A percentile compares a stretch with the other conserved stretches of the same genome.
Conservation (phyloP, 2,797 vertebrate species). For the Psittacula derbiana region DNA sequence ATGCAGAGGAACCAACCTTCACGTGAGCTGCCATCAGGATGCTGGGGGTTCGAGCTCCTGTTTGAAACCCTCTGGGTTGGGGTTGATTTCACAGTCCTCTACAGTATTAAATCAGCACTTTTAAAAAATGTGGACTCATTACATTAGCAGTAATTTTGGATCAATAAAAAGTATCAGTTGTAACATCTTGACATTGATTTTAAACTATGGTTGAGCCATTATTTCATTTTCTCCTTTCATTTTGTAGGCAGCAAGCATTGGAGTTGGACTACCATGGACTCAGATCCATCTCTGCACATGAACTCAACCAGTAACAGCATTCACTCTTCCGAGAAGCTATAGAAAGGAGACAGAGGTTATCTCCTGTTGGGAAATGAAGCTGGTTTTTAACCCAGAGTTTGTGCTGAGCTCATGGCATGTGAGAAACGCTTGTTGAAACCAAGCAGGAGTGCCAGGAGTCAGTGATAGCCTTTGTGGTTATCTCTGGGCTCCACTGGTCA, state of each 20-base stretch:
- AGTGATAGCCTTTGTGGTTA: not conserved
- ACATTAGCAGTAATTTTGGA: not conserved
- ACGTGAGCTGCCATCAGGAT: not conserved
- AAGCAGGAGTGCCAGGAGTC: not conserved
- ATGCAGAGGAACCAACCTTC: not conserved
- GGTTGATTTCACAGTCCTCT: not conserved
- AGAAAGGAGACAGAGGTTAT: not conserved
- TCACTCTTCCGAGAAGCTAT: not conserved
- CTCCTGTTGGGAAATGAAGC: not conserved
- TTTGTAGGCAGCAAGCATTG: not conserved
- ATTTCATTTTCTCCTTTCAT: not conserved
- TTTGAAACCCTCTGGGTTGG: not conserved
- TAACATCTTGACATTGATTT: not conserved
- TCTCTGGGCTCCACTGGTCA: not conserved
- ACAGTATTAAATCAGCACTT: not conserved
- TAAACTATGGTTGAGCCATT: not conserved
- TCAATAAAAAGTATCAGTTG: not conserved
- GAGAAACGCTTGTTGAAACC: not conserved
- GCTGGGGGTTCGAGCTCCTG: not conserved
- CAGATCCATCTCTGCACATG: not conserved
- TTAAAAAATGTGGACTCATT: not conserved
- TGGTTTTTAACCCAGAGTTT: not conserved
- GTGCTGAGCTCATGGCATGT: not conserved
- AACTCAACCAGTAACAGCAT: not conserved
- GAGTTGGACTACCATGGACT: not conserved